Evolutionary conservation across 2,113 vertebrate species (phyloP), one percentile per base, ranked within the genome.

Genomic region (Pollimyrus isidori): DNA sequence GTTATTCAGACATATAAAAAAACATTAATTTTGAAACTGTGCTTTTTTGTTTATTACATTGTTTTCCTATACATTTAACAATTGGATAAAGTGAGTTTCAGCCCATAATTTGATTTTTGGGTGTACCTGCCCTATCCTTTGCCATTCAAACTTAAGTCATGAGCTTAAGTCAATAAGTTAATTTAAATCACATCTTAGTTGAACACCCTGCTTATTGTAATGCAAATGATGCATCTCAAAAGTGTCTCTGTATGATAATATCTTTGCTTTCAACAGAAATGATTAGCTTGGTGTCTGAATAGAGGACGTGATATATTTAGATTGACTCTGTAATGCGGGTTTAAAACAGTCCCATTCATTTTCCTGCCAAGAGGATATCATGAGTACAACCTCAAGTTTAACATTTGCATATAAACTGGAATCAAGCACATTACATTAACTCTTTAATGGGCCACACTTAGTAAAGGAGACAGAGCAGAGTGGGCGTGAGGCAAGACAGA

Each of bases 361-460:
- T 87, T 50, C 21, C 87, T 87, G 39, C 35, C 86, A 87, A 53
- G 86, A 49, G 45, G 46, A 87, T 87, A 56, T 39, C 49, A 87
- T 19, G 56, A 58, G 52, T 39, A 30, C 58, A 65, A 65, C 35
- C 35, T 87, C 23, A 62, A 58, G 26, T 86, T 84, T 84, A 87
- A 87, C 85, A 87, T 53, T 53, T 87, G 85, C 50, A 87, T 87
- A 53, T 87, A 87, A 87, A 87, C 26, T 53, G 35, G 21, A 84
- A 53, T 48, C 45, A 84, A 48, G 19, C 42, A 46, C 76, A 84
- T 84, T 23, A 48, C 39, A 80, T 80, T 80, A 53, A 87, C 85
- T 87, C 26, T 56, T 53, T 87, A 52, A 87, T 53, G 50, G 21
- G 19, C 45, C 42, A 9, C 39, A 84, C 7, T 45, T 48, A 84